Evolutionary conservation across 1,140 invertebrate genomes (phyloP).

Genomic region (Laupala kohalensis): DNA sequence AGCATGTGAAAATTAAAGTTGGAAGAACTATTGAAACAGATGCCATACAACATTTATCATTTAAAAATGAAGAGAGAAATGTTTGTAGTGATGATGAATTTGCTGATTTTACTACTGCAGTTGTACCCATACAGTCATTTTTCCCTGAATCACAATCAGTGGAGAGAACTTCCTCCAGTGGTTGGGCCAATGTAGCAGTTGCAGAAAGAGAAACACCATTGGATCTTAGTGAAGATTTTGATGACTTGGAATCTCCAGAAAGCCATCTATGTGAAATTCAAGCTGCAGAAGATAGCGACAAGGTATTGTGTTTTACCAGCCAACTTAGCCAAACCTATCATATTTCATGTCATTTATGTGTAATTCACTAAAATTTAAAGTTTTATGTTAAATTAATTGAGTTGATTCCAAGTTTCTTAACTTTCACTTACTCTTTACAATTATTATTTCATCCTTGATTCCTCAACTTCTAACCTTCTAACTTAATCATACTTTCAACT

Average conservation of each 20-base stretch:
- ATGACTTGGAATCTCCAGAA: conserved; percentile 33
- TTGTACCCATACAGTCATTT: neutral
- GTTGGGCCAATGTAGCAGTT: conserved; percentile 6
- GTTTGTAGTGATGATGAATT: conserved; percentile 17
- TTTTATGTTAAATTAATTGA: too few relatives aligned
- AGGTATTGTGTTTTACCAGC: too few relatives aligned
- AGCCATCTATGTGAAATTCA: neutral
- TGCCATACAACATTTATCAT: too few relatives aligned
- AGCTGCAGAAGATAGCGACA: neutral
- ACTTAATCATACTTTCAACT: too few relatives aligned
- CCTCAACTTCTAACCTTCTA: too few relatives aligned
- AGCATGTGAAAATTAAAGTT: neutral
- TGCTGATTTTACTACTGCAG: conserved; percentile 20
- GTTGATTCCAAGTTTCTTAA: too few relatives aligned
- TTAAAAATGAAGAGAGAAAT: neutral
- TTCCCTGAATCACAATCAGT: neutral
- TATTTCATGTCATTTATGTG: too few relatives aligned
- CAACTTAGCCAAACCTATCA: too few relatives aligned
- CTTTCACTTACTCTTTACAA: too few relatives aligned
- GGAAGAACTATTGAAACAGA: conserved; percentile 1
- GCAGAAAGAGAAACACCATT: conserved; percentile 18
- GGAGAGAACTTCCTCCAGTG: neutral
- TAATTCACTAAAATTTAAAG: too few relatives aligned
- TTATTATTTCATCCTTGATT: too few relatives aligned
- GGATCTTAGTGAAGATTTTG: conserved; percentile 34